Conservation (phyloP, 2,797 vertebrate genomes). For the Malurus leucopterus region DNA sequence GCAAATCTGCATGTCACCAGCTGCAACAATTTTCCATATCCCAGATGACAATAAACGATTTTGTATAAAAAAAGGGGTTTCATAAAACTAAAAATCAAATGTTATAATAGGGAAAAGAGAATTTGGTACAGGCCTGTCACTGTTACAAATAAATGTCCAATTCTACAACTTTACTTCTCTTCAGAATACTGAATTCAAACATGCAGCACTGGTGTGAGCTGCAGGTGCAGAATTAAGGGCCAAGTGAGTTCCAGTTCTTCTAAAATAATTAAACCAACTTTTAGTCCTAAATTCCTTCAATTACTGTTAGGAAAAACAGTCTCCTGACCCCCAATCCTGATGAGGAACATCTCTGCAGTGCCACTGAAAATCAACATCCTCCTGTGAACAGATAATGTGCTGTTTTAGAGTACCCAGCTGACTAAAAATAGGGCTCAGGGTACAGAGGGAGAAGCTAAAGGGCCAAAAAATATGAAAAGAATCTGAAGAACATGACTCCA, state of each 20-base stretch:
- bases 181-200: neutral
- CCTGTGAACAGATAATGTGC: neutral
- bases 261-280: neutral
- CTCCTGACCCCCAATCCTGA: neutral
- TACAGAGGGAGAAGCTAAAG: neutral
- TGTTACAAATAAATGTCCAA: neutral
- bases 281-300: neutral
- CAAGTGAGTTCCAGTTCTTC: neutral
- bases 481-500: neutral
- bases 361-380: neutral
- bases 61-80: neutral
- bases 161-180: neutral
- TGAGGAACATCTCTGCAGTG: neutral
- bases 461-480: neutral
- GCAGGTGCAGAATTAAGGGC: neutral
- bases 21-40: neutral
- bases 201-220: neutral
- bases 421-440: neutral
- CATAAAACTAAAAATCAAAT: neutral
- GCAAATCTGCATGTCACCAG: neutral
- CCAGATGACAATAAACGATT: neutral
- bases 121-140: neutral
- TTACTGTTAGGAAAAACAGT: neutral
- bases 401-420: neutral
- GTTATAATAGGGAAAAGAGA: neutral